Evolutionary conservation across 1,140 invertebrate genomes (phyloP).

Genomic region (Tribolium madens): DNA sequence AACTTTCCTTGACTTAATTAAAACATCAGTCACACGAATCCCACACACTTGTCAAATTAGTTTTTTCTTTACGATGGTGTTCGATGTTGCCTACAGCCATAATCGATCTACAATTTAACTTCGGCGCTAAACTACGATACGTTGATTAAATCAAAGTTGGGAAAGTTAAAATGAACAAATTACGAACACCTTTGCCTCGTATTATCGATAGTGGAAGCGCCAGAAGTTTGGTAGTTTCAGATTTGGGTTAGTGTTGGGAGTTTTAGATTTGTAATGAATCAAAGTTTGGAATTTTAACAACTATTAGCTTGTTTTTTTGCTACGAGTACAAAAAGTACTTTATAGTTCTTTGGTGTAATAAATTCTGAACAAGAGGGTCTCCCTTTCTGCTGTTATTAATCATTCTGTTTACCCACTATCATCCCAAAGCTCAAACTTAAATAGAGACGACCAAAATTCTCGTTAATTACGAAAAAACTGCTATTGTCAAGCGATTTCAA

Average conservation of each 20-base stretch:
- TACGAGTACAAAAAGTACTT: background rate
- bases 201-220: slow-evolving; percentile 29
- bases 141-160: slow-evolving; percentile 37
- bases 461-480: slow-evolving; percentile 60
- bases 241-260: background rate
- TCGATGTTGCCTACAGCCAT: background rate
- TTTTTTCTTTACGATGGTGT: slow-evolving; percentile 4
- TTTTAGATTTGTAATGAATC: no score
- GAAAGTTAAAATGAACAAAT: slow-evolving; percentile 33
- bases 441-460: slow-evolving; percentile 51
- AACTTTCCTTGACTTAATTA: slow-evolving; percentile 23
- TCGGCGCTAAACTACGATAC: slow-evolving; percentile 8
- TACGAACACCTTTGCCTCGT: slow-evolving; percentile 19
- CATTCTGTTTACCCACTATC: slow-evolving; percentile 44
- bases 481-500: slow-evolving; percentile 58
- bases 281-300: background rate
- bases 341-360: background rate
- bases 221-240: slow-evolving; percentile 12
- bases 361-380: slow-evolving; percentile 8
- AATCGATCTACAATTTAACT: slow-evolving; percentile 35
- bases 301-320: no score
- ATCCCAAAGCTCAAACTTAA: slow-evolving; percentile 21
- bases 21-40: slow-evolving; percentile 25
- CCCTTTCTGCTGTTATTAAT: slow-evolving; percentile 45
- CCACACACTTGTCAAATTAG: slow-evolving; percentile 30